These are phyloP conservation scores for Baccha elongata DNA, from an alignment of 2,888 invertebrate species.

Conservation along the genomic window DNA sequence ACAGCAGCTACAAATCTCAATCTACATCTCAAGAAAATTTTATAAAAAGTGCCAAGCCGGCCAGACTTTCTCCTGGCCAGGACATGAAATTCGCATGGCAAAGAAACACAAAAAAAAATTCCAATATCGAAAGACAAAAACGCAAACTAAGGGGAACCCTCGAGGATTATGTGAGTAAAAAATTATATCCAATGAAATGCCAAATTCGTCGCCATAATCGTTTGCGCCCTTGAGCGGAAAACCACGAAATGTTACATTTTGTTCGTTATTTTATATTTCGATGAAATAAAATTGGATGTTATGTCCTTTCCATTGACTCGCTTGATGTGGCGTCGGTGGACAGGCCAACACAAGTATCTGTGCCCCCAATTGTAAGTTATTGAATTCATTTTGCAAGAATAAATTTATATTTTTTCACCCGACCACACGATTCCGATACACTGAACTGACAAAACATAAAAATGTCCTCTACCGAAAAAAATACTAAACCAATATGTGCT, in stretches of 20 bases:
- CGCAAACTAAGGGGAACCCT: conserved; percentile 59
- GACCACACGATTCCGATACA: conserved; percentile 56
- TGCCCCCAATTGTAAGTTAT: conserved; percentile 47
- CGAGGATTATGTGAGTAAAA: conserved; percentile 46
- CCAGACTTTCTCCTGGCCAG: conserved; percentile 32
- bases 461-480: neutral
- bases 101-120: conserved; percentile 25
- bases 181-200: conserved; percentile 49
- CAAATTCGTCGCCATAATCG: conserved; percentile 69
- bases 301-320: conserved; percentile 69
- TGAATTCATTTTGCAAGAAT: conserved; percentile 51
- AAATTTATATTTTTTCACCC: conserved; percentile 45
- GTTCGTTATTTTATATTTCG: conserved; percentile 69
- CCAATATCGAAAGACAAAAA: conserved; percentile 65
- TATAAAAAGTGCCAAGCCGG: conserved; percentile 17
- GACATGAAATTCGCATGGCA: conserved; percentile 5
- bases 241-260: conserved; percentile 69
- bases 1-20: conserved; percentile 63
- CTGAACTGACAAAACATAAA: conserved; percentile 51
- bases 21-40: conserved; percentile 46
- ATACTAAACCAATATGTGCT: conserved; percentile 12
- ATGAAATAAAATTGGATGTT: conserved; percentile 72
- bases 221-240: conserved; percentile 70
- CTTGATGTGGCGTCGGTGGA: conserved; percentile 37
- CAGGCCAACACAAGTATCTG: conserved; percentile 54